Evolutionary conservation across 2,888 invertebrate genomes (phyloP).

Genomic region (Diplolepis rosae): DNA sequence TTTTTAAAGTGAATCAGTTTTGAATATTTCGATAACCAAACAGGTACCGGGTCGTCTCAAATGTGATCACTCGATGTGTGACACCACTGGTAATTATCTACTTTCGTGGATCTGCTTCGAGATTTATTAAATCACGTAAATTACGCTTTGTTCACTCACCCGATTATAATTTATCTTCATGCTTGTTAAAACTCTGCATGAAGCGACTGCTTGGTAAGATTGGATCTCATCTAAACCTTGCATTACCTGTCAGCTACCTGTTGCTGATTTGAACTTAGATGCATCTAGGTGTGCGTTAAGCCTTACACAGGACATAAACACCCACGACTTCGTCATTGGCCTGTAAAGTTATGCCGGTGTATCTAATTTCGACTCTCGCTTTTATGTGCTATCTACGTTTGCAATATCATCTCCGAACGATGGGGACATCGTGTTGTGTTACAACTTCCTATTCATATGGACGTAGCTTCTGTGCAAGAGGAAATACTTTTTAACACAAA

Average conservation of each 20-base stretch:
- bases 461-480: not conserved
- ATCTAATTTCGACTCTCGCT: slow-evolving; percentile 26
- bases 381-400: not conserved
- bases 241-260: slow-evolving; percentile 27
- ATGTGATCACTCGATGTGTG: no score
- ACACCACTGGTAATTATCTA: no score
- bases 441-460: not conserved
- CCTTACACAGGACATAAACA: not conserved
- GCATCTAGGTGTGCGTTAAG: not conserved
- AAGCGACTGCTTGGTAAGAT: slow-evolving; percentile 22
- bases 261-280: slow-evolving; percentile 14
- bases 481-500: not conserved
- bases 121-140: slow-evolving; percentile 22
- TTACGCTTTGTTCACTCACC: not conserved
- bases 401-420: slow-evolving; percentile 15
- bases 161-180: slow-evolving; percentile 25
- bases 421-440: slow-evolving; percentile 1
- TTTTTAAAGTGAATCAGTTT: no score
- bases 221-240: slow-evolving; percentile 17
- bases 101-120: not conserved
- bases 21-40: no score
- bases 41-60: no score
- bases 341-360: not conserved
- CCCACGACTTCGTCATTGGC: slow-evolving; percentile 20
- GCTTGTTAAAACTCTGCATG: slow-evolving; percentile 26